These are phyloP conservation scores for Leucoraja ocellata DNA, from an alignment of 2,797 vertebrate species.

Conservation along the genomic window DNA sequence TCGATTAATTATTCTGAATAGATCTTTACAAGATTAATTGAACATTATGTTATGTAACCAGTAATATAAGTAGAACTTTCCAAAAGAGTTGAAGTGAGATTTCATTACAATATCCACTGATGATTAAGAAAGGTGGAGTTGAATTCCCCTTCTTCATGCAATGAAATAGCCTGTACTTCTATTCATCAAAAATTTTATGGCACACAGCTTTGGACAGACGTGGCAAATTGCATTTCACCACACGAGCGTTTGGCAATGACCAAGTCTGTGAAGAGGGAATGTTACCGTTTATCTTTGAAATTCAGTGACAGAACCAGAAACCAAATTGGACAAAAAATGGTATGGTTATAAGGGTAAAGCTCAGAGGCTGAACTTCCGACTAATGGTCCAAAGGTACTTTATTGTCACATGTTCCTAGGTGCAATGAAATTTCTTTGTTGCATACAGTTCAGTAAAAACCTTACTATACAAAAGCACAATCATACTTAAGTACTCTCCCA, in stretches of 20 bases:
- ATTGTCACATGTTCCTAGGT: too few relatives aligned
- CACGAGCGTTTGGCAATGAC: background rate
- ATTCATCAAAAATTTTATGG: background rate
- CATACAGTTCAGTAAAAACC: too few relatives aligned
- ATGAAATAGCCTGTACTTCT: background rate
- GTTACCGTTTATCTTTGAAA: too few relatives aligned
- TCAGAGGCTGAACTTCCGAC: too few relatives aligned
- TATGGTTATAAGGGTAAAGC: too few relatives aligned
- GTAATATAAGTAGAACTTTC: background rate
- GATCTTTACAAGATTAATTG: background rate
- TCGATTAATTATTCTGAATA: background rate
- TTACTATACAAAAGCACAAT: too few relatives aligned
- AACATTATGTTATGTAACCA: background rate
- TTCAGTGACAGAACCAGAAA: too few relatives aligned
- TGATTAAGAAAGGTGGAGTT: background rate
- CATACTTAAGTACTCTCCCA: too few relatives aligned
- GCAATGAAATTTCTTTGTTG: too few relatives aligned
- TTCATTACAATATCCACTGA: background rate
- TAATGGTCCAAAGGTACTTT: too few relatives aligned
- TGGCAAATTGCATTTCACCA: background rate
- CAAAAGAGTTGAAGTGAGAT: background rate
- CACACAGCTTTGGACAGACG: background rate
- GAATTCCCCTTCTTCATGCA: background rate
- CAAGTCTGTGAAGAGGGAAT: too few relatives aligned
- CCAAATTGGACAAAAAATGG: too few relatives aligned